These are phyloP conservation scores for Beroe ovata DNA, from an alignment of 37 sponge, comb jelly and placozoan species.

Conservation along the genomic window DNA sequence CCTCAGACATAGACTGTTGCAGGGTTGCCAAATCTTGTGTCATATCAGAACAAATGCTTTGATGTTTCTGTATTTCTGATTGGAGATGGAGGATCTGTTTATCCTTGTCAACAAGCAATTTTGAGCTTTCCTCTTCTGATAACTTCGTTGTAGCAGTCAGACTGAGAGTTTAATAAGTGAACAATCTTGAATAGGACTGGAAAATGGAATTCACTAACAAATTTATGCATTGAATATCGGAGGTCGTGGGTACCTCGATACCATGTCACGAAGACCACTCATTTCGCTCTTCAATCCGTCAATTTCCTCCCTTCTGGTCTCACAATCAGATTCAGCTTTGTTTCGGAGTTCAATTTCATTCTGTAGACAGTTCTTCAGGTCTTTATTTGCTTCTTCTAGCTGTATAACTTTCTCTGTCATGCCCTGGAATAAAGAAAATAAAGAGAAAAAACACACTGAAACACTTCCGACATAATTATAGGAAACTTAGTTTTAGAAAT, in stretches of 20 bases:
- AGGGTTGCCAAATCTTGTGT: not conserved
- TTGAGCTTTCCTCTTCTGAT: not conserved
- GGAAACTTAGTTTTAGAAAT: too few relatives aligned
- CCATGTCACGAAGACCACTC: not conserved
- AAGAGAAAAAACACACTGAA: too few relatives aligned
- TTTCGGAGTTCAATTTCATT: not conserved
- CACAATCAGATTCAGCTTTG: not conserved
- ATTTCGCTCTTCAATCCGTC: not conserved
- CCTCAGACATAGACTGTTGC: constrained; percentile 5
- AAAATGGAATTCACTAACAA: too few relatives aligned
- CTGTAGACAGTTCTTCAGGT: not conserved
- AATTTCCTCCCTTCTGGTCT: not conserved
- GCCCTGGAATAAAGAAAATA: constrained; percentile 6
- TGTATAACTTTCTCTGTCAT: constrained; percentile 4
- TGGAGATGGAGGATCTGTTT: not conserved
- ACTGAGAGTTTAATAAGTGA: not conserved
- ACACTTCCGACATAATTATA: too few relatives aligned
- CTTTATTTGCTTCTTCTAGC: constrained; percentile 14
- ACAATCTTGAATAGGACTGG: too few relatives aligned
- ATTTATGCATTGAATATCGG: too few relatives aligned
- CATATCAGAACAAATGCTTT: constrained; percentile 24
- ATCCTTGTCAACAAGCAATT: not conserved
- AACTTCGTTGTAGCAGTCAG: not conserved
- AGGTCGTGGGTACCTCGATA: not conserved
- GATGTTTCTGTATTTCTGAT: constrained; percentile 11